A percentile compares a stretch with the other conserved stretches of the same genome.
These are phyloP conservation scores for Prunella himalayana DNA, from an alignment of 2,113 vertebrate species.

Conservation along the genomic window DNA sequence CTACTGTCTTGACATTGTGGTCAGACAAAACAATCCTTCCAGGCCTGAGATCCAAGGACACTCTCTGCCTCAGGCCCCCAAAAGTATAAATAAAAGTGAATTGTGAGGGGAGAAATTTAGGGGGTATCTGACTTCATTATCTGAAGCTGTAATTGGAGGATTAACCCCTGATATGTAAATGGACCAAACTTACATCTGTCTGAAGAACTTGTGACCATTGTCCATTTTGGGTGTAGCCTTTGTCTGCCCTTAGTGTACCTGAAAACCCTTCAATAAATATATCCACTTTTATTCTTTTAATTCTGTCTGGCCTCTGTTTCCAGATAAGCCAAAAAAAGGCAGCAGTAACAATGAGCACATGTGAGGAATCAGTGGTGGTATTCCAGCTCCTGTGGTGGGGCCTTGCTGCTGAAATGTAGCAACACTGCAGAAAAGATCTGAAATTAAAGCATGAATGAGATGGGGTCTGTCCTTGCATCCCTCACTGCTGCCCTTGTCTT, in stretches of 20 bases:
- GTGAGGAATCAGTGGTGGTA: not conserved
- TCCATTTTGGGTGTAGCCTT: not conserved
- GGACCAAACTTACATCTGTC: too few relatives aligned
- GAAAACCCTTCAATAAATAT: not conserved
- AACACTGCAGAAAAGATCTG: not conserved
- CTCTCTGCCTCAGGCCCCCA: rapidly evolving
- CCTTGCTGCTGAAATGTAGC: not conserved
- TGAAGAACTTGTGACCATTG: rapidly evolving
- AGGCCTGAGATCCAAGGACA: not conserved
- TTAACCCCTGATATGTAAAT: not conserved
- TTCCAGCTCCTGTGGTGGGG: not conserved
- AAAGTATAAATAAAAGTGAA: not conserved
- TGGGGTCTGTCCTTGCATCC: not conserved
- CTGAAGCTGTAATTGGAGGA: not conserved
- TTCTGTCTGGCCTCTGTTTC: not conserved
- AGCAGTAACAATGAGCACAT: not conserved
- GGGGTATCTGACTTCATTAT: not conserved
- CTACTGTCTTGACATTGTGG: too few relatives aligned
- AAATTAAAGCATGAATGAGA: not conserved
- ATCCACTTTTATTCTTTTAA: not conserved
- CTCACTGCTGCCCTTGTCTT: not conserved
- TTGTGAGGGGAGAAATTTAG: not conserved
- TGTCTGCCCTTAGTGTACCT: not conserved
- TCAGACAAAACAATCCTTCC: not conserved
- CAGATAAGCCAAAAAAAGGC: not conserved